Conservation (phyloP, 2,113 vertebrate genomes). For the Cyphomyrus discorhynchus region DNA sequence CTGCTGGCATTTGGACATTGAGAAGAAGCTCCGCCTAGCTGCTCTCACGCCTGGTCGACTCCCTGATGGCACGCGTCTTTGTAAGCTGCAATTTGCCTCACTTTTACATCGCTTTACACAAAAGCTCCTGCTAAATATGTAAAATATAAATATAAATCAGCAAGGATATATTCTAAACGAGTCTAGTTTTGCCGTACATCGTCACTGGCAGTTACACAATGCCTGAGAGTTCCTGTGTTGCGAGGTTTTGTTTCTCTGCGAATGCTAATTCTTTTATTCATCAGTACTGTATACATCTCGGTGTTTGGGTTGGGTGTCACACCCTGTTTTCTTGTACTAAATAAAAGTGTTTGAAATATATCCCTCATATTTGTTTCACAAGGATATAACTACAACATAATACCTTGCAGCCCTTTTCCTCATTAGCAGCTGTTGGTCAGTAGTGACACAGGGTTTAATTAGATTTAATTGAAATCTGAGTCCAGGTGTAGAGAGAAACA, state of each 20-base stretch:
- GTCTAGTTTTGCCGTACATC: neutral
- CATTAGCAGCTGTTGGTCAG: neutral
- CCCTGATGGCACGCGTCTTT: neutral
- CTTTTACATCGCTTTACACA: neutral
- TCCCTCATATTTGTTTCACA: neutral
- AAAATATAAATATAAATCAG: neutral
- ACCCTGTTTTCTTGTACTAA: neutral
- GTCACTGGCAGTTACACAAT: neutral
- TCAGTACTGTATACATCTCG: neutral
- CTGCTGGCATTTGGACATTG: neutral
- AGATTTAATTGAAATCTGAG: neutral
- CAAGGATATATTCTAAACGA: neutral
- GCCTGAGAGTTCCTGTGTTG: neutral
- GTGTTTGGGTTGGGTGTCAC: neutral
- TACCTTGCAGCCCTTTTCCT: neutral
- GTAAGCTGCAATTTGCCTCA: neutral
- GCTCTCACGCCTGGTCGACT: neutral
- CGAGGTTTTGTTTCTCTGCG: neutral
- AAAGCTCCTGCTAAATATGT: neutral
- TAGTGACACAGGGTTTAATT: neutral
- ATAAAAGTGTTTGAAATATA: neutral
- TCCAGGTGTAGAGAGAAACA: neutral
- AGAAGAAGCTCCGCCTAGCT: neutral
- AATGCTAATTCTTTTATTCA: neutral
- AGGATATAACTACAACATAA: neutral